Percentiles rank a stretch among this genome's conserved stretches.
Conservation (phyloP, 2,888 invertebrate species). For the Noctua janthe region DNA sequence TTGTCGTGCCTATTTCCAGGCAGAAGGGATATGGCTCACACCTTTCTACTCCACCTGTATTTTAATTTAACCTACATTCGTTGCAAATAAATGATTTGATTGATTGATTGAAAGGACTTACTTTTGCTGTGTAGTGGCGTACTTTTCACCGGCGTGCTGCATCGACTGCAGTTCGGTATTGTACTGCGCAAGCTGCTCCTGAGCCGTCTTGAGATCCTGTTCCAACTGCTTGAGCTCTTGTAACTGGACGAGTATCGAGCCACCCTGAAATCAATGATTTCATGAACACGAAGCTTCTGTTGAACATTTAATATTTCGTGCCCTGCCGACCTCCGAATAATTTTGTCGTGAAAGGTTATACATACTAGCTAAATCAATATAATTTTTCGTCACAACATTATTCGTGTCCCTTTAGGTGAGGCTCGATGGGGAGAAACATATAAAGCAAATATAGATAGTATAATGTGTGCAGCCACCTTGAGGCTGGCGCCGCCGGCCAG, state of each 20-base stretch:
- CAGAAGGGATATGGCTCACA: too few species aligned
- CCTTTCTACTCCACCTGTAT: too few species aligned
- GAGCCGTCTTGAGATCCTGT: slow-evolving; percentile 76
- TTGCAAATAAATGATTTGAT: too few species aligned
- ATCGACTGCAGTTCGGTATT: slow-evolving; percentile 71
- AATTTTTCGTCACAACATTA: background rate
- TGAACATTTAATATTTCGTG: background rate
- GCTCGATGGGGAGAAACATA: background rate
- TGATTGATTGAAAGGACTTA: slow-evolving; percentile 49
- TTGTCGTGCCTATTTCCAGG: too few species aligned
- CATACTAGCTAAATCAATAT: background rate
- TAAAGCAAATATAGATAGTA: too few species aligned
- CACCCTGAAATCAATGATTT: slow-evolving; percentile 76
- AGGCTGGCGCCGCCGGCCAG: slow-evolving; percentile 95
- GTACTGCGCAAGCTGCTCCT: slow-evolving; percentile 71
- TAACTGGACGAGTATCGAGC: slow-evolving; percentile 90
- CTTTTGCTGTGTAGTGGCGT: slow-evolving; percentile 76
- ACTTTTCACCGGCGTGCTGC: slow-evolving; percentile 77
- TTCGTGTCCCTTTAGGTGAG: background rate
- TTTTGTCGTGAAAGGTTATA: background rate
- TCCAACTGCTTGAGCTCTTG: slow-evolving; percentile 89
- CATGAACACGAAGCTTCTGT: background rate
- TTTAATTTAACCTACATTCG: too few species aligned
- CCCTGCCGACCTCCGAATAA: background rate
- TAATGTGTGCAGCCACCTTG: background rate